Evolutionary conservation across 2,797 vertebrate genomes (phyloP), one percentile per base, ranked within the genome.

Genomic region (Siniperca scherzeri): DNA sequence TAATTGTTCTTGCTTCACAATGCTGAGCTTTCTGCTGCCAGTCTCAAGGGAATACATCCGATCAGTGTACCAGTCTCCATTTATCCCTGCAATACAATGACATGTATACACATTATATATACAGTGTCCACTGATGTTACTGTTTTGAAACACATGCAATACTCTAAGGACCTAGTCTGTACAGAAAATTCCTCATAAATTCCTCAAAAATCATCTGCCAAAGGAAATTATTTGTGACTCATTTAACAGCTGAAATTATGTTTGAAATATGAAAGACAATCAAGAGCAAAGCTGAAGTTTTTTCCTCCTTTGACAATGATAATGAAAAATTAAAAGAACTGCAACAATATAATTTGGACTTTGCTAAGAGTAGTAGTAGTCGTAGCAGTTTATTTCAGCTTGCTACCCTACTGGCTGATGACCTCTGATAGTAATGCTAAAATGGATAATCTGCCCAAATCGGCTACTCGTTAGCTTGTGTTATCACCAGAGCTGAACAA

Each of bases 21-120:
- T 72, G 75, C 76, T 65, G 79, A 81, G 66, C 81, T 83, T 74
- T 77, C 70, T 44, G 74, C 69, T 16, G 56, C 52, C 33, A 33
- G 70, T 72, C 78, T 85, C 57, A 55, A 55, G 72, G 40, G 67
- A 80, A 84, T 33, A 46, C 61, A 83, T 87, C 59, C 78, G 73
- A 89, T 87, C 80, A 57, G 67, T 77, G 87, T 87, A 85, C 82
- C 87, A 88, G 82, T 66, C 83, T 87, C 83, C 78, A 87, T 70
- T 84, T 73, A 82, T 78, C 64, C 65, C 67, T 77, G 71, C 66
- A 66, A 48, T 67, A 88, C 88, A 89, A 87, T 67, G 71, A 70
- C 62, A 56, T 25, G 59, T 38, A 62, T 14, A 69, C 27, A 80
- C 19, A 68, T 25, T 21, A 11, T 66, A 53, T 72, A 52, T 22